Evolutionary conservation across 2,113 vertebrate genomes (phyloP).

Genomic region (Sander lucioperca): DNA sequence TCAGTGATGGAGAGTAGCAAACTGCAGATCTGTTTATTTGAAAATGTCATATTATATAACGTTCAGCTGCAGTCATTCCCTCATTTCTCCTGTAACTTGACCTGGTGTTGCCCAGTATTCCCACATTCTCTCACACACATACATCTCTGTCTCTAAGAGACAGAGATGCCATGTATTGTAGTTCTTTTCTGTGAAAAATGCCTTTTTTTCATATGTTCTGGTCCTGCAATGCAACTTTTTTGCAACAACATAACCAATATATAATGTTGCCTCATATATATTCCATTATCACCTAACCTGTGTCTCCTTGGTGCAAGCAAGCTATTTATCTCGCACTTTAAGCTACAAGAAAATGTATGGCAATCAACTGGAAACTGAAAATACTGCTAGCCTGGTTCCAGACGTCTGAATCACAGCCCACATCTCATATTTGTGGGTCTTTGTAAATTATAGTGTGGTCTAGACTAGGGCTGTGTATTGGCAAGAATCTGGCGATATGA

Average conservation of each 20-base stretch:
- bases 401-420: no score
- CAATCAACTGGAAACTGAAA: not conserved
- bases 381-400: not conserved
- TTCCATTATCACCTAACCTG: conserved; percentile 27
- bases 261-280: conserved; percentile 14
- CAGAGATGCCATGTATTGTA: no score
- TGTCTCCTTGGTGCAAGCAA: not conserved
- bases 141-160: conserved; percentile 20
- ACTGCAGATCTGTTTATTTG: conserved; percentile 59
- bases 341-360: not conserved
- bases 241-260: conserved; percentile 23
- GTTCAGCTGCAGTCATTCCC: conserved; percentile 37
- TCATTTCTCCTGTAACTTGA: conserved; percentile 47
- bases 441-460: no score
- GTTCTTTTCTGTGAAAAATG: conserved; percentile 8
- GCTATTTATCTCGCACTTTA: not conserved
- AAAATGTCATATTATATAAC: conserved; percentile 57
- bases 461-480: no score
- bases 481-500: no score
- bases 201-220: not conserved
- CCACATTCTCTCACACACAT: conserved; percentile 18
- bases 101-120: conserved; percentile 36
- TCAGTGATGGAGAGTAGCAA: conserved; percentile 49
- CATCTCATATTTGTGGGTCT: not conserved
- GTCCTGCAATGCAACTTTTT: not conserved